These are phyloP conservation scores for Gadopsis bispinosus DNA, from an alignment of 2,797 vertebrate genomes.

Conservation along the genomic window DNA sequence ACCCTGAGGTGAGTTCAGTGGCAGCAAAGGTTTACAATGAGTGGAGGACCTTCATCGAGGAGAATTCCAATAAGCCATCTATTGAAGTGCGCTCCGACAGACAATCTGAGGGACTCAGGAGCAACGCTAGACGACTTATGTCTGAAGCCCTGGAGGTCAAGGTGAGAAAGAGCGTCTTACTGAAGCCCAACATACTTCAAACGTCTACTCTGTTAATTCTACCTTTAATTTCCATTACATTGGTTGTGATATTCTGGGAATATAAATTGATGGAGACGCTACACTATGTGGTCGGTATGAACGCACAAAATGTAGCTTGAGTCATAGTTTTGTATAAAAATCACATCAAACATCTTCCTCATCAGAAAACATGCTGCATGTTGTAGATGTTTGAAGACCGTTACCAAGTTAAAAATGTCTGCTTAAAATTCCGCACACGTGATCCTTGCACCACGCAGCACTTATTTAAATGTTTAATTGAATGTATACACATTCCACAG, in stretches of 20 bases:
- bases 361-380: not conserved
- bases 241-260: not conserved
- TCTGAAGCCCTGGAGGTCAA: slow-evolving; percentile 89
- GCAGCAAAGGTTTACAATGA: slow-evolving; percentile 88
- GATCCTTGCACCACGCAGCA: not conserved
- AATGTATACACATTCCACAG: not conserved
- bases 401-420: not conserved
- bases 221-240: not conserved
- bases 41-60: slow-evolving; percentile 91
- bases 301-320: not conserved
- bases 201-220: not conserved
- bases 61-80: slow-evolving; percentile 89
- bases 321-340: not conserved
- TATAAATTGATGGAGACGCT: not conserved
- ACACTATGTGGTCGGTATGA: not conserved
- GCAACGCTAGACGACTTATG: slow-evolving; percentile 90
- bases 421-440: not conserved
- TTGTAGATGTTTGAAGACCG: not conserved
- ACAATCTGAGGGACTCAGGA: slow-evolving; percentile 90
- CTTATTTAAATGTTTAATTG: not conserved
- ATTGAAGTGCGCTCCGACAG: slow-evolving; percentile 94
- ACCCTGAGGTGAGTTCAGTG: slow-evolving; percentile 87
- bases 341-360: not conserved
- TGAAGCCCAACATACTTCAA: not conserved
- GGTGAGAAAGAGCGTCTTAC: slow-evolving; percentile 79